Conservation (phyloP, 2,888 invertebrate species). For the Acronicta psi region DNA sequence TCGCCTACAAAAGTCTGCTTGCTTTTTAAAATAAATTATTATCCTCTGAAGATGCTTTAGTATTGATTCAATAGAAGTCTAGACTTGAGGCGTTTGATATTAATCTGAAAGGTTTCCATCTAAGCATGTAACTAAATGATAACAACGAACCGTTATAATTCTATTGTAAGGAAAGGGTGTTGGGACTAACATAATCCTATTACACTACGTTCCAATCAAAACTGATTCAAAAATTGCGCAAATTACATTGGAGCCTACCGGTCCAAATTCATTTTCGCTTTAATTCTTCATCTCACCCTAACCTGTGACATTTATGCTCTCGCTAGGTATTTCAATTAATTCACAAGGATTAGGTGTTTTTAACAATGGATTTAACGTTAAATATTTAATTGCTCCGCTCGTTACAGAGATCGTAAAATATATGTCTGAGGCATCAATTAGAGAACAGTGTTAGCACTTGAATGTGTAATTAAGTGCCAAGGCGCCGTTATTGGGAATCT, state of each 20-base stretch:
- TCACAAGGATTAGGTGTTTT: conserved; percentile 61
- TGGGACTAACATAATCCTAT: conserved; percentile 14
- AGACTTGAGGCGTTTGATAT: neutral
- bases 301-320: conserved; percentile 53
- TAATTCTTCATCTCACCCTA: conserved; percentile 47
- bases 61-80: conserved; percentile 3
- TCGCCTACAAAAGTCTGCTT: conserved; percentile 6
- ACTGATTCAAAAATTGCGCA: conserved; percentile 36
- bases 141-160: neutral
- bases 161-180: conserved; percentile 19
- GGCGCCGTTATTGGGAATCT: conserved; percentile 66
- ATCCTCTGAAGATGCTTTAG: conserved; percentile 2
- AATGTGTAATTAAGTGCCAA: conserved; percentile 73
- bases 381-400: conserved; percentile 73
- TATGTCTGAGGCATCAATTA: conserved; percentile 74
- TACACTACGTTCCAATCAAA: conserved; percentile 34
- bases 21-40: conserved; percentile 1
- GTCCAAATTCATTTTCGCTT: conserved; percentile 32
- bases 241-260: conserved; percentile 22
- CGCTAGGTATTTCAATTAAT: conserved; percentile 61
- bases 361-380: conserved; percentile 61
- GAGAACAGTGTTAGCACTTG: conserved; percentile 68
- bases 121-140: conserved; percentile 1
- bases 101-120: neutral
- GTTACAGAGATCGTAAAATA: conserved; percentile 71